Evolutionary conservation across 2,888 invertebrate genomes (phyloP).

Genomic region (Sesia bembeciformis): DNA sequence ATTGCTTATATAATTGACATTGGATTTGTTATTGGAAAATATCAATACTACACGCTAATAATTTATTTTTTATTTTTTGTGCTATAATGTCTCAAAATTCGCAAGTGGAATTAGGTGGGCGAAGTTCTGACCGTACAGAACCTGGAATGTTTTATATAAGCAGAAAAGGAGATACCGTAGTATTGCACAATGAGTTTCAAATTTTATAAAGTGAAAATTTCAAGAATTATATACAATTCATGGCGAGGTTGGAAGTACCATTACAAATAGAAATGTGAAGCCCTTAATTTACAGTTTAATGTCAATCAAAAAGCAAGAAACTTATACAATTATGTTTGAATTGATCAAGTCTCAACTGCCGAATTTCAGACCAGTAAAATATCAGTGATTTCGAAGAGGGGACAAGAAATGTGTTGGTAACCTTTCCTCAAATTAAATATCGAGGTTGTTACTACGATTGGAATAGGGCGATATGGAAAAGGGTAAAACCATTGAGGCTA

Average conservation of each 20-base stretch:
- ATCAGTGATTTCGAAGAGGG: not conserved
- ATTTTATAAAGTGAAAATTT: too few relatives aligned
- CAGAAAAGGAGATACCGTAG: too few relatives aligned
- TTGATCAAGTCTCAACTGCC: not conserved
- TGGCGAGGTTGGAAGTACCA: not conserved
- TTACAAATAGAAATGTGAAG: not conserved
- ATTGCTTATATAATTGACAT: too few relatives aligned
- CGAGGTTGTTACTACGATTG: not conserved
- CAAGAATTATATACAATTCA: not conserved
- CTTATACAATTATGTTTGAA: not conserved
- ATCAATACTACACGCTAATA: too few relatives aligned
- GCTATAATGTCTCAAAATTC: too few relatives aligned
- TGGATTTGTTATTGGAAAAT: too few relatives aligned
- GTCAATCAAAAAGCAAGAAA: not conserved
- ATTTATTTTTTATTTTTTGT: too few relatives aligned
- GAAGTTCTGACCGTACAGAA: too few relatives aligned
- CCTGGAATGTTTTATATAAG: too few relatives aligned
- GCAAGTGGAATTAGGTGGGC: too few relatives aligned
- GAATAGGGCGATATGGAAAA: not conserved
- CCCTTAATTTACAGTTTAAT: not conserved
- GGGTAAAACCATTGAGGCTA: not conserved
- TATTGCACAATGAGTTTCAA: too few relatives aligned
- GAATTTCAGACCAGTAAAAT: not conserved
- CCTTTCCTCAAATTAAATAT: not conserved
- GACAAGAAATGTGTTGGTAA: not conserved